Evolutionary conservation across 2,113 vertebrate species (phyloP).

Genomic region (Murina feae): DNA sequence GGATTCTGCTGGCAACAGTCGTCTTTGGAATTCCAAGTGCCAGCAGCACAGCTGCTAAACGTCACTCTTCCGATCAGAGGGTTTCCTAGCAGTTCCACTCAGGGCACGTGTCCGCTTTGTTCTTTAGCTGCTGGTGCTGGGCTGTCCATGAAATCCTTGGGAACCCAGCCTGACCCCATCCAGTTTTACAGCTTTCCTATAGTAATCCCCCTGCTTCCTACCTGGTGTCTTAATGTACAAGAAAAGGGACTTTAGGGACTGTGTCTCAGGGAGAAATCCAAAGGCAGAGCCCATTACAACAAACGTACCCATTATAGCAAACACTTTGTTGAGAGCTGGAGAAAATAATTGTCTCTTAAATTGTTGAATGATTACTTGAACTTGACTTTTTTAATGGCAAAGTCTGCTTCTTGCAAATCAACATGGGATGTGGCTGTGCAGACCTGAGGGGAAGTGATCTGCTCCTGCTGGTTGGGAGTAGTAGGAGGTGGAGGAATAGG

Average conservation of each 20-base stretch:
- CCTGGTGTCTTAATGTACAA: background rate
- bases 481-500: background rate
- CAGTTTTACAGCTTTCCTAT: background rate
- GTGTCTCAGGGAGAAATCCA: background rate
- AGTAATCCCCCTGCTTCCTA: background rate
- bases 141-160: background rate
- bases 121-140: background rate
- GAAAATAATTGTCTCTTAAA: background rate
- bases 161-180: background rate
- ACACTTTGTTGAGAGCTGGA: background rate
- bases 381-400: background rate
- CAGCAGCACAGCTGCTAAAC: background rate
- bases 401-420: slow-evolving; percentile 49
- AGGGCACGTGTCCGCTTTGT: background rate
- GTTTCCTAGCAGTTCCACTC: background rate
- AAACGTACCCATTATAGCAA: background rate
- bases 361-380: slow-evolving; percentile 21
- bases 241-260: background rate
- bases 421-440: background rate
- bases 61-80: background rate
- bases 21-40: background rate
- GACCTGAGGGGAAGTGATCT: background rate
- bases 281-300: background rate
- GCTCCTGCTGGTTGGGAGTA: background rate
- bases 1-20: background rate